Base-by-base conservation (phyloP, 2,113 vertebrate genomes). In the Pelvicachromis taeniatus region DNA sequence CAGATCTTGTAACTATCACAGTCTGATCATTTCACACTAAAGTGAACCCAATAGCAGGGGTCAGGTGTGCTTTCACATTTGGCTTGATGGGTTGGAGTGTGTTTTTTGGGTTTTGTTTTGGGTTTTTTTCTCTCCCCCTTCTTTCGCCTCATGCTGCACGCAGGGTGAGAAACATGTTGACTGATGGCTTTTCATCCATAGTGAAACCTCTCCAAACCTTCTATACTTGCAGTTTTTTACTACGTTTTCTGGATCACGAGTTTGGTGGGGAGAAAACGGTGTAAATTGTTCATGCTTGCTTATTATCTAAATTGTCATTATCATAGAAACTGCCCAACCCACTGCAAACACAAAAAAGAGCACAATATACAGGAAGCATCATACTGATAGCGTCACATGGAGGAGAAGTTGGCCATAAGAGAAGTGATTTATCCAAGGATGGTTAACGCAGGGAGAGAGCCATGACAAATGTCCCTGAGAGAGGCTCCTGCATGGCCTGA, bases 401-500 rank as follows among this genome's bases (percentile, higher is more conserved):
- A 82, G 85, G 79, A 83, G 86, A 91, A 85, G 79, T 78, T 10
- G 75, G 35, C 92, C 84, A 87, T 87, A 90, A 85, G 84, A 87
- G 81, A 63, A 75, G 35, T 23, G 40, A 75, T 91, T 80, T 54
- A 80, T 91, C 84, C 54, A 16, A 83, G 88, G 58, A 85, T 63
- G 59, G 77, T 33, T 14, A 11, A 45, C 75, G 23, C 16, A 50
- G 53, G 16, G 92, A 92, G 93, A 90, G 89, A 90, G 75, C 73
- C 75, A 91, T 92, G 89, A 88, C 63, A 89, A 88, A 89, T n/a
- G 56, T 91, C 82, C 77, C 85, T 5, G 78, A 82, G 87, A 85
- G 84, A 83, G 63, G 80, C 84, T 87, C n/a, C 81, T 26, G 84
- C 91, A 82, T 85, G 87, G 85, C 79, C 82, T 91, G 89, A 91